Evolutionary conservation across 2,113 vertebrate genomes (phyloP).

Genomic region (Leuciscus idus): DNA sequence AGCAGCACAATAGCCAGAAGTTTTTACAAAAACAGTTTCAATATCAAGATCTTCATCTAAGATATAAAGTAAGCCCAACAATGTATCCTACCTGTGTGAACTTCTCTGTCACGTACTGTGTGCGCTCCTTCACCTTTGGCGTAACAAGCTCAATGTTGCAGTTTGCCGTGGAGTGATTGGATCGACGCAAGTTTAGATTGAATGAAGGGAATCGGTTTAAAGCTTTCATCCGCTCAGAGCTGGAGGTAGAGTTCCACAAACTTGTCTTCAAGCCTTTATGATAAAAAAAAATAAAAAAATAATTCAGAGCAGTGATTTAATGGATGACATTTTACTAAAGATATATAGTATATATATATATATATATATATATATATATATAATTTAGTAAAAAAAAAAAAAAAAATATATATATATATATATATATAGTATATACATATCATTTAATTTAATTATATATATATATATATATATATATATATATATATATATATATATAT

Average conservation of each 20-base stretch:
- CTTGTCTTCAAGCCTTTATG: slow-evolving; percentile 34
- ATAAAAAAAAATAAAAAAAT: background rate
- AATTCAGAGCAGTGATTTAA: background rate
- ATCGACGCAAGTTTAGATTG: slow-evolving; percentile 34
- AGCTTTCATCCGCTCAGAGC: slow-evolving; percentile 61
- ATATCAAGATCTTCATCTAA: background rate
- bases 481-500: too few relatives aligned
- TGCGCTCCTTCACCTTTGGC: slow-evolving; percentile 70
- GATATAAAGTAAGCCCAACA: background rate
- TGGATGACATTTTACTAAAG: background rate
- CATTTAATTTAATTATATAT: too few relatives aligned
- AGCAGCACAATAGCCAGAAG: background rate
- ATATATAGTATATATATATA: background rate
- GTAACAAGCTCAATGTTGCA: slow-evolving; percentile 67
- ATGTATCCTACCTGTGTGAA: slow-evolving; percentile 71
- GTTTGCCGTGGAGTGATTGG: slow-evolving; percentile 21
- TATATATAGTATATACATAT: too few relatives aligned
- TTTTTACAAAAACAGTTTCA: background rate
- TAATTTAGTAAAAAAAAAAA: too few relatives aligned
- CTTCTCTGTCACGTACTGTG: slow-evolving; percentile 73
- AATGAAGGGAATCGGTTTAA: slow-evolving; percentile 50
- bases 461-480: too few relatives aligned
- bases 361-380: background rate
- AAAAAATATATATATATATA: too few relatives aligned
- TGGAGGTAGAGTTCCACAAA: slow-evolving; percentile 62